Conservation (phyloP, 2,888 invertebrate genomes). For the Linnaemya tessellans region DNA sequence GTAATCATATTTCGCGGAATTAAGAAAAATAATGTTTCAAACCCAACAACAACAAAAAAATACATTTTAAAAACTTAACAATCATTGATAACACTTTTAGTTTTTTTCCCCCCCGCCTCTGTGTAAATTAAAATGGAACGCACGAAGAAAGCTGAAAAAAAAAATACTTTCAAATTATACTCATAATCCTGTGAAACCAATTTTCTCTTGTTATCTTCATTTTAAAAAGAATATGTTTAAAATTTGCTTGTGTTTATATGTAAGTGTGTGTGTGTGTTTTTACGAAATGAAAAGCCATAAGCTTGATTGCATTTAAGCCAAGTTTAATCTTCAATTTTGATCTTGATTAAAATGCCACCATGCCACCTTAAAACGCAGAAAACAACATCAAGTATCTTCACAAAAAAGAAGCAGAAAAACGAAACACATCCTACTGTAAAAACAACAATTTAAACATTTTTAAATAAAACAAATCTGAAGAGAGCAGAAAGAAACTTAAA, state of each 20-base stretch:
- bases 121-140: conserved; percentile 40
- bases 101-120: not conserved
- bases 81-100: conserved; percentile 63
- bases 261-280: not conserved
- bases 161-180: conserved; percentile 40
- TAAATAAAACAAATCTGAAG: conserved; percentile 22
- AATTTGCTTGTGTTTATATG: not conserved
- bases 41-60: not conserved
- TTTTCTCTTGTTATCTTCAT: conserved; percentile 43
- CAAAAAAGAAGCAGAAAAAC: not conserved
- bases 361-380: conserved; percentile 57
- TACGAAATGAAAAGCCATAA: conserved; percentile 55
- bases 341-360: conserved; percentile 72
- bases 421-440: conserved; percentile 52
- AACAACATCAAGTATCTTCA: conserved; percentile 47
- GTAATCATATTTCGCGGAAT: conserved; percentile 67
- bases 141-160: conserved; percentile 8
- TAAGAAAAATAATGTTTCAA: conserved; percentile 34
- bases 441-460: conserved; percentile 51
- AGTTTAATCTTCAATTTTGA: conserved; percentile 68
- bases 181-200: conserved; percentile 68
- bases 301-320: conserved; percentile 71
- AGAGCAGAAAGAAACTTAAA: conserved; percentile 17
- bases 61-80: conserved; percentile 23
- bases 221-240: conserved; percentile 13